phyloP scores from a whole-genome alignment of 2,888 invertebrate genomes.

The Polietes domitor region DNA sequence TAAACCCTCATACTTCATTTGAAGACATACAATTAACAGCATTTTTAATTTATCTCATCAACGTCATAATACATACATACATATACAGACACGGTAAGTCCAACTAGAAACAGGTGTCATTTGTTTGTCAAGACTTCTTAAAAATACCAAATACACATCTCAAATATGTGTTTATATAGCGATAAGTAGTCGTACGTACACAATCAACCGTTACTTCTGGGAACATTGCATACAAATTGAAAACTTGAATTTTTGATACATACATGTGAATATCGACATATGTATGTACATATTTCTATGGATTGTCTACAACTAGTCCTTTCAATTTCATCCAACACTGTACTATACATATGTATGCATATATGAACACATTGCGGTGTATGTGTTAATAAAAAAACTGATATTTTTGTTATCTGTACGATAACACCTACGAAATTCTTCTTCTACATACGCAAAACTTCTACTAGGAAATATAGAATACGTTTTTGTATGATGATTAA shows the following conservation, averaged over 20 bases:
- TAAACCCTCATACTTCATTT: neutral
- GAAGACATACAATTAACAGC: neutral
- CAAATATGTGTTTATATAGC: neutral
- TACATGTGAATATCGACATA: no score
- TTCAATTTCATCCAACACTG: neutral
- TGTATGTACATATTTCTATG: no score
- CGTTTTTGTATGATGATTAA: conserved; percentile 26
- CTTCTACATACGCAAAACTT: neutral
- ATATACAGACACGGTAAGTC: neutral
- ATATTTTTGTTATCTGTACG: conserved; percentile 1
- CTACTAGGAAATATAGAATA: neutral
- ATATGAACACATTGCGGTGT: neutral
- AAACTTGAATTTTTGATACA: no score
- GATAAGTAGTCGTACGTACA: conserved; percentile 3
- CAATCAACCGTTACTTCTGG: no score
- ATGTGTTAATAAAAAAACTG: neutral
- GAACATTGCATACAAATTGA: no score
- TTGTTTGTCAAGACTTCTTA: neutral
- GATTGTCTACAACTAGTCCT: neutral
- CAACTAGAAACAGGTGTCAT: conserved; percentile 1
- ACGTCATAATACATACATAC: neutral
- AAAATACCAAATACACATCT: neutral
- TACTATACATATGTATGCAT: neutral
- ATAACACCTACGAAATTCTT: neutral
- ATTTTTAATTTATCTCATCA: neutral